Evolutionary conservation across 2,113 vertebrate species (phyloP).

Genomic region (Hirundichthys speculiger): DNA sequence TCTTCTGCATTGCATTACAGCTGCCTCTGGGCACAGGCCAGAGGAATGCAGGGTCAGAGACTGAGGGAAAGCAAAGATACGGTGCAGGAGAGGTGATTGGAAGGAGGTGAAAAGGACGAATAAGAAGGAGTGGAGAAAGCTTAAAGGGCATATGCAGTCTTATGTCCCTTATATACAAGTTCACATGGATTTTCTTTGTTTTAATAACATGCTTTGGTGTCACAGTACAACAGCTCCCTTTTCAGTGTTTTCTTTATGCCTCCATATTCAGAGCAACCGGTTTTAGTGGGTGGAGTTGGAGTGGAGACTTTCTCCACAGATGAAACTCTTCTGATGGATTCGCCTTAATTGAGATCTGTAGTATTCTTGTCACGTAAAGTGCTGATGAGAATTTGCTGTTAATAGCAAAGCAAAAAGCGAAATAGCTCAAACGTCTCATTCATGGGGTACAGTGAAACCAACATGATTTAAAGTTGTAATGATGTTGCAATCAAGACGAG

Average conservation of each 20-base stretch:
- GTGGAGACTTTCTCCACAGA: no score
- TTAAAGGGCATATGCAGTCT: slow-evolving; percentile 3
- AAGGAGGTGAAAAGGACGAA: slow-evolving; percentile 7
- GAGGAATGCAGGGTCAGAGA: slow-evolving; percentile 60
- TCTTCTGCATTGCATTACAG: slow-evolving; percentile 56
- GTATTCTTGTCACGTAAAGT: no score
- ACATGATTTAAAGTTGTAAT: no score
- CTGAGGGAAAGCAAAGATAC: slow-evolving; percentile 17
- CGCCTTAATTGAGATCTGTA: no score
- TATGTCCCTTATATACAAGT: not conserved
- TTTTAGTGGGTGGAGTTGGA: not conserved
- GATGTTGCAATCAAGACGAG: no score
- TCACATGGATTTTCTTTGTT: not conserved
- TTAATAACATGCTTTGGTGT: no score
- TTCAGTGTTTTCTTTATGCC: not conserved
- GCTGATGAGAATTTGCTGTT: no score
- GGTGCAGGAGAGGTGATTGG: slow-evolving; percentile 11
- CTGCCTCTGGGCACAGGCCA: slow-evolving; percentile 54
- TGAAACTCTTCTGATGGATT: no score
- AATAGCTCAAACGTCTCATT: no score
- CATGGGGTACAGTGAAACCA: no score
- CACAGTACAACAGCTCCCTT: not conserved
- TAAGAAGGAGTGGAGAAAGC: slow-evolving; percentile 19
- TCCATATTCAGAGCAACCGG: not conserved
- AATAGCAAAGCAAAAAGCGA: no score